Percentiles rank a stretch among this genome's conserved stretches.
Evolutionary conservation across 2,797 vertebrate species (phyloP).

Genomic region (Trachurus trachurus): DNA sequence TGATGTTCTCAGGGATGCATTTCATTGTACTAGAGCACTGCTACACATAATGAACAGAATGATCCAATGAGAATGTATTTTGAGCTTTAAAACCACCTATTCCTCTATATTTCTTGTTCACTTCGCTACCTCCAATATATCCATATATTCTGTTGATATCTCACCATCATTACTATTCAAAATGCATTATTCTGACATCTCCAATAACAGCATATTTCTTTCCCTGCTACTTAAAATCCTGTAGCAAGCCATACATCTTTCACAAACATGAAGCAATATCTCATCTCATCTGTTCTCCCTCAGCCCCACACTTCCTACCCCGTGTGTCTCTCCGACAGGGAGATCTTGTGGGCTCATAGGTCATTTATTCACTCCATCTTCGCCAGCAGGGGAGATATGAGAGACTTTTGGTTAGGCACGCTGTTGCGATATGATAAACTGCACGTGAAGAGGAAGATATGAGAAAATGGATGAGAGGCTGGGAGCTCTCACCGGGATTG

Average conservation of each 20-base stretch:
- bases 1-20: not conserved
- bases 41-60: slow-evolving; percentile 17
- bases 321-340: slow-evolving; percentile 32
- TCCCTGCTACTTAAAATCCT: slow-evolving; percentile 38
- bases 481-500: slow-evolving; percentile 46
- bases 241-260: slow-evolving; percentile 36
- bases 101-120: slow-evolving; percentile 31
- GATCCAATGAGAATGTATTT: not conserved
- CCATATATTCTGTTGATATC: slow-evolving; percentile 32
- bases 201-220: slow-evolving; percentile 35
- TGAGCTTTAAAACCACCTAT: slow-evolving; percentile 13
- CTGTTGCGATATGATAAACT: slow-evolving; percentile 58
- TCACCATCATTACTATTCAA: slow-evolving; percentile 32
- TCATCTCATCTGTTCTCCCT: slow-evolving; percentile 42
- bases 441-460: slow-evolving; percentile 45
- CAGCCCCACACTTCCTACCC: slow-evolving; percentile 28
- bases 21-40: not conserved
- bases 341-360: slow-evolving; percentile 47
- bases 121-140: not conserved
- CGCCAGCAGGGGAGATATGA: slow-evolving; percentile 59
- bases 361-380: slow-evolving; percentile 64
- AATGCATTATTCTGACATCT: slow-evolving; percentile 55
- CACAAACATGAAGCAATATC: slow-evolving; percentile 47
- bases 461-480: slow-evolving; percentile 50
- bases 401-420: slow-evolving; percentile 53